These are phyloP conservation scores for Sylvia atricapilla DNA, from an alignment of 2,113 vertebrate genomes.

Conservation along the genomic window DNA sequence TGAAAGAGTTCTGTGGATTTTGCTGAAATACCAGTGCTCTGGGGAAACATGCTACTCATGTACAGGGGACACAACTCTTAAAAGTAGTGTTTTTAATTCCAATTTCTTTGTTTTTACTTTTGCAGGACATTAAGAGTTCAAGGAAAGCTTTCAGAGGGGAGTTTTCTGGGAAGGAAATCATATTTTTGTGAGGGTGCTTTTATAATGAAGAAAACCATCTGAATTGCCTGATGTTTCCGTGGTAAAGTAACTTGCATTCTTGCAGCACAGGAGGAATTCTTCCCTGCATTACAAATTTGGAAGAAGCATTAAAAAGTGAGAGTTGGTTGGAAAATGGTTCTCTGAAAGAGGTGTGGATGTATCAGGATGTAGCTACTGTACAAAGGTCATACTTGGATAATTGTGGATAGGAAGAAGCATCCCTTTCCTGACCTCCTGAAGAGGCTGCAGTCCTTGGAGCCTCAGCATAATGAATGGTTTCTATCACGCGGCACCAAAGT, in stretches of 20 bases:
- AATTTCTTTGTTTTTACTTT: slow-evolving; percentile 54
- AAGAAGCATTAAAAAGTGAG: slow-evolving; percentile 50
- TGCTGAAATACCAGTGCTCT: background rate
- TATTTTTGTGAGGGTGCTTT: background rate
- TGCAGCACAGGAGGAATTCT: slow-evolving; percentile 51
- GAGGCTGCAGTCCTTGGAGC: slow-evolving; percentile 76
- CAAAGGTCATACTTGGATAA: slow-evolving; percentile 71
- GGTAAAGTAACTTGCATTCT: slow-evolving; percentile 36
- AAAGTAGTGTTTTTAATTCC: slow-evolving; percentile 24
- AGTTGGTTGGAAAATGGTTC: slow-evolving; percentile 50
- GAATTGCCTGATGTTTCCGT: slow-evolving; percentile 33
- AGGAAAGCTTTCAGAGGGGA: slow-evolving; percentile 56
- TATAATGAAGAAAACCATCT: slow-evolving; percentile 62
- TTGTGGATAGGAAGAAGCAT: slow-evolving; percentile 56
- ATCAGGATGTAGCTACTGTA: slow-evolving; percentile 71
- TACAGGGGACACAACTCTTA: background rate
- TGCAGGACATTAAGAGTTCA: slow-evolving; percentile 64
- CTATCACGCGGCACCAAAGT: slow-evolving; percentile 76
- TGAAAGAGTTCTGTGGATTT: background rate
- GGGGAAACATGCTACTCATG: background rate
- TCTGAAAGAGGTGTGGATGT: slow-evolving; percentile 69
- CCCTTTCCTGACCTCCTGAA: slow-evolving; percentile 57
- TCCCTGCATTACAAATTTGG: slow-evolving; percentile 62
- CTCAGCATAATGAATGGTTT: slow-evolving; percentile 86
- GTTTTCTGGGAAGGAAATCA: slow-evolving; percentile 41